Evolutionary conservation across 2,888 invertebrate genomes (phyloP).

Genomic region (Drosophila histrio): DNA sequence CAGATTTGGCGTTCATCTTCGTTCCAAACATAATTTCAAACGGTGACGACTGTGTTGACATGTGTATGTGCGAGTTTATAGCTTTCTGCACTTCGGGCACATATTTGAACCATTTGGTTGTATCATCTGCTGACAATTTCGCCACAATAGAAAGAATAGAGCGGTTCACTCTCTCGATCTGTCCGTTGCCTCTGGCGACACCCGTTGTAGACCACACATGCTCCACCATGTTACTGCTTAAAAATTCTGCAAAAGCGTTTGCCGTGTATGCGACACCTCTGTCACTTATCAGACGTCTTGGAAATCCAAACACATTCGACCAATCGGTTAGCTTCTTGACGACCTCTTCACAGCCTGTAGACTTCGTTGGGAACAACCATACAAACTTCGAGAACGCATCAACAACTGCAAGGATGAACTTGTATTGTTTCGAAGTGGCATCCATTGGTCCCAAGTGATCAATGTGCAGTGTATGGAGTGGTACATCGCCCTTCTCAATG

Average conservation of each 20-base stretch:
- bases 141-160: neutral
- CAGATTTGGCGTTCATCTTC: too few relatives aligned
- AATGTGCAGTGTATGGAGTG: neutral
- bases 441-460: neutral
- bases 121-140: neutral
- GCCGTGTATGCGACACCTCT: neutral
- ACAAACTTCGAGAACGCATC: neutral
- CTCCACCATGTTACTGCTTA: neutral
- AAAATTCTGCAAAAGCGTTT: neutral
- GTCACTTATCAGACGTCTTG: neutral
- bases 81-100: too few relatives aligned
- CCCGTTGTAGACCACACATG: neutral
- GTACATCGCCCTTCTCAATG: neutral
- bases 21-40: too few relatives aligned
- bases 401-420: neutral
- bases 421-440: neutral
- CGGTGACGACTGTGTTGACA: too few relatives aligned
- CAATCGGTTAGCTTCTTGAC: too few relatives aligned
- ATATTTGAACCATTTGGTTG: neutral
- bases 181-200: neutral
- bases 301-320: neutral
- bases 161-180: too few relatives aligned
- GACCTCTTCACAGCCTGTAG: too few relatives aligned
- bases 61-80: too few relatives aligned
- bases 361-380: too few relatives aligned